phyloP scores from a whole-genome alignment of 2,888 invertebrate species.

The Gasteruption jaculator region DNA sequence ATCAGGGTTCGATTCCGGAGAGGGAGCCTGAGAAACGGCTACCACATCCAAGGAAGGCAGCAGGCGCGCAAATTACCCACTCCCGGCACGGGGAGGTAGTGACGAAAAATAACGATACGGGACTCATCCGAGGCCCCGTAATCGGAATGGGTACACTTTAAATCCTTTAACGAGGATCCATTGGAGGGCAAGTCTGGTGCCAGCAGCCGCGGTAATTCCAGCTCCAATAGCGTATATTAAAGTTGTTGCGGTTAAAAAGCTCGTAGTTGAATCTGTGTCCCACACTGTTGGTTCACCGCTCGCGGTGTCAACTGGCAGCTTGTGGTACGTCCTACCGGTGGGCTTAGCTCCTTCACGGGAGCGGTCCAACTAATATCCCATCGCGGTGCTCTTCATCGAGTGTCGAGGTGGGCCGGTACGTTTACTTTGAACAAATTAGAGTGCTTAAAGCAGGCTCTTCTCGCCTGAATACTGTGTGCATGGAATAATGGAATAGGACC shows the following conservation, averaged over 20 bases:
- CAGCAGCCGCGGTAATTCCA: conserved; percentile 69
- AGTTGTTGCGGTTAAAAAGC: conserved; percentile 66
- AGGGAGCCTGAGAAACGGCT: conserved; percentile 68
- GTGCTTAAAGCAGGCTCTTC: no score
- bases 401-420: no score
- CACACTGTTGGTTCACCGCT: conserved; percentile 51
- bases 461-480: no score
- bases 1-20: conserved; percentile 72
- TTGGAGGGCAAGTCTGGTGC: conserved; percentile 65
- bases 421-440: no score
- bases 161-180: conserved; percentile 59
- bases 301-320: no score
- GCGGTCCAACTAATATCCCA: no score
- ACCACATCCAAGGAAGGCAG: conserved; percentile 70
- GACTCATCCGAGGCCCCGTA: conserved; percentile 56
- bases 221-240: conserved; percentile 58
- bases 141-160: conserved; percentile 59
- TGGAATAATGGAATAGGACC: no score
- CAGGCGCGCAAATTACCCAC: conserved; percentile 66
- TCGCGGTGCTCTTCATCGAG: no score
- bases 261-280: conserved; percentile 55
- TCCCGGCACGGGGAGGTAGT: conserved; percentile 59
- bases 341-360: no score
- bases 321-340: no score
- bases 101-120: conserved; percentile 63